Conservation (phyloP, 2,113 vertebrate species). For the Lontra canadensis region DNA sequence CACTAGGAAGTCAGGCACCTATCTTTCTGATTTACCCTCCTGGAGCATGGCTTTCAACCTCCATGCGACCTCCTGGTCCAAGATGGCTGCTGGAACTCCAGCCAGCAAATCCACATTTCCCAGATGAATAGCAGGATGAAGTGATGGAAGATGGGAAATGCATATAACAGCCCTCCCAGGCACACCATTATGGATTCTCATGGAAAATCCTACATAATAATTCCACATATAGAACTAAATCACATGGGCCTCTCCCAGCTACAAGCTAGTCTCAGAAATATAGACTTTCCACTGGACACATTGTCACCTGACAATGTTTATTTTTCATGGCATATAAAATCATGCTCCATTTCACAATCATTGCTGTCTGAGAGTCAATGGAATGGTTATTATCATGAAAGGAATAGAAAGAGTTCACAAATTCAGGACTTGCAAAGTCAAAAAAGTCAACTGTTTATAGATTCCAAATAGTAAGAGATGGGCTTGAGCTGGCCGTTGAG, state of each 20-base stretch:
- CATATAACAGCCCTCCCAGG: neutral
- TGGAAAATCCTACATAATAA: neutral
- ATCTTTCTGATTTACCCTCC: neutral
- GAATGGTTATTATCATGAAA: neutral
- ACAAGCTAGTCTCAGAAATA: neutral
- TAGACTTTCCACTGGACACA: neutral
- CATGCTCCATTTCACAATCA: neutral
- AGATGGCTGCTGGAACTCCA: neutral
- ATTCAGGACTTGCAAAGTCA: neutral
- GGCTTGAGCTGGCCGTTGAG: neutral
- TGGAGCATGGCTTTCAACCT: neutral
- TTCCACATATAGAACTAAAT: neutral
- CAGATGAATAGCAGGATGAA: neutral
- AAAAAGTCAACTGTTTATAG: neutral
- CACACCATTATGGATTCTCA: neutral
- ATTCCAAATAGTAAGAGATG: neutral
- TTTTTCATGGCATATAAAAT: neutral
- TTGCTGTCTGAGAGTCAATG: neutral
- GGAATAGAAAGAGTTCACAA: neutral
- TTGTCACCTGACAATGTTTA: neutral
- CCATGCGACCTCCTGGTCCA: neutral
- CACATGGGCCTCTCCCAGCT: neutral
- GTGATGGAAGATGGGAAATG: neutral
- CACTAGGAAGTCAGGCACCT: too few species aligned
- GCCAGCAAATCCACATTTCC: neutral